Evolutionary conservation across 2,113 vertebrate genomes (phyloP), one percentile per base, ranked within the genome.

Genomic region (Oophaga pumilio): DNA sequence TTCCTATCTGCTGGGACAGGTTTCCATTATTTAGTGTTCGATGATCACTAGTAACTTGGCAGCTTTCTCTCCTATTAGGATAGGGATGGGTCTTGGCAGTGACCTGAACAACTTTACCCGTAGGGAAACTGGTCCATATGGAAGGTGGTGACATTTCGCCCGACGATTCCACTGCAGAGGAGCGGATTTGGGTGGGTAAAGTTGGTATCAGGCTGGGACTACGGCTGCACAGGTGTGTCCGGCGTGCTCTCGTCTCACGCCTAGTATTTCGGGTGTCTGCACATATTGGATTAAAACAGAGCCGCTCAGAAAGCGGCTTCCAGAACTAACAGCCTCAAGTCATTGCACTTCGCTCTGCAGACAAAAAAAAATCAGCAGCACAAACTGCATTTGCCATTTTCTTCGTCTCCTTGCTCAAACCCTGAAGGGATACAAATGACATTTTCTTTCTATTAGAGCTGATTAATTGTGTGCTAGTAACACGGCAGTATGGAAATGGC

Each of bases 341-440:
- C 69, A 17, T 43, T 20, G 17, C 69, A 43, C 15, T 49, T 9
- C 14, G 28, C 69, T 14, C 13, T 14, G 66, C 24, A 13, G 62
- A 66, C 8, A 66, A 11, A 66, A n/a, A 66, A 11, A 66, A n/a
- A 66, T 11, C 2, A 66, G 62, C 62, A 14, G 2, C 22, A 64
- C 64, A 66, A 24, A 68, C 24, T 71, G 12, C 66, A 15, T 33
- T 71, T 28, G 66, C 66, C 3, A 28, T 71, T 71, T 73, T 28
- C 28, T 50, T 66, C 49, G 60, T 66, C 83, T 74, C 22, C 69
- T 26, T 11, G 17, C n/a, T 59, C 53, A 18, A 74, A 20, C 18
- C 66, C 69, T 76, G 83, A n/a, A 85, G 53, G 64, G 26, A 85
- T 60, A 76, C 68, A 85, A 60, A 85, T 59, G 69, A 20, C 53